These are phyloP conservation scores for Eulacestoma nigropectus DNA, from an alignment of 2,113 vertebrate species.

Conservation along the genomic window DNA sequence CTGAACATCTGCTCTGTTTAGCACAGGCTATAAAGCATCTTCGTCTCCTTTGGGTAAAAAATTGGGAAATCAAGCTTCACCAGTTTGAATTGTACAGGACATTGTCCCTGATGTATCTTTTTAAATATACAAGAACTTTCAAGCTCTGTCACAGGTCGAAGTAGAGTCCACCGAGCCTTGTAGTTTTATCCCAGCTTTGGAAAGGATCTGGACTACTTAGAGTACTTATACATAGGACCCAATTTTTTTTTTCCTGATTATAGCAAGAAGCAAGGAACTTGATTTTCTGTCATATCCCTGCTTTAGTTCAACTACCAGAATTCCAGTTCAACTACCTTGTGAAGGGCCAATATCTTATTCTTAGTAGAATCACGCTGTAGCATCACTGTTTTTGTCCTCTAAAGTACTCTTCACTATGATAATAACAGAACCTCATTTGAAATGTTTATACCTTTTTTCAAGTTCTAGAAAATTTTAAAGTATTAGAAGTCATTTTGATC, in stretches of 20 bases:
- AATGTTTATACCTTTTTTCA: background rate
- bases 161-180: background rate
- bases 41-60: background rate
- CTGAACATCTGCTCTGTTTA: conserved; percentile 18
- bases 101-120: background rate
- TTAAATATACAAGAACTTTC: background rate
- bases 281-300: background rate
- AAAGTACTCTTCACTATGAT: background rate
- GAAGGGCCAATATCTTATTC: background rate
- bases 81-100: background rate
- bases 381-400: background rate
- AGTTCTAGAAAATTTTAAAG: background rate
- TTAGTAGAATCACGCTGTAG: background rate
- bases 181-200: background rate
- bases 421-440: background rate
- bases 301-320: background rate
- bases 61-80: background rate
- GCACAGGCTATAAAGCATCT: background rate
- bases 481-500: background rate
- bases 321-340: background rate
- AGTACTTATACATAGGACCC: background rate
- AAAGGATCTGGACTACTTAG: background rate
- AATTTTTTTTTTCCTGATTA: background rate
- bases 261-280: background rate
- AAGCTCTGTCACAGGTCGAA: background rate